Evolutionary conservation across 2,888 invertebrate genomes (phyloP).

Genomic region (Philonicus albiceps): DNA sequence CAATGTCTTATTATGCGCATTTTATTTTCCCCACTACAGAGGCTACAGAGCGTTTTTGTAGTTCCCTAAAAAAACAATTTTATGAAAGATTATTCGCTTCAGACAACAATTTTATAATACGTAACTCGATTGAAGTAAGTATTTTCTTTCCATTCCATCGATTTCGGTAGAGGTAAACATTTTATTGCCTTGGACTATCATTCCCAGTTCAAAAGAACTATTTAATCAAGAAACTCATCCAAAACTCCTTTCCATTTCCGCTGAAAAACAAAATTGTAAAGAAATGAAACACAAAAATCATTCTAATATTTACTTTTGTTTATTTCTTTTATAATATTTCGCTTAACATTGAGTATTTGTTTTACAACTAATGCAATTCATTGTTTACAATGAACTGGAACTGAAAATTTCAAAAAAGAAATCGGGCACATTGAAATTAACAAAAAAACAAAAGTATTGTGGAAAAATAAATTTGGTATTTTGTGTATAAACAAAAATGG

Average conservation of each 20-base stretch:
- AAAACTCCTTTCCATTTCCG: neutral
- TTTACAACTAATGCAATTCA: constrained; percentile 32
- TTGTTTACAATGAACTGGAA: constrained; percentile 1
- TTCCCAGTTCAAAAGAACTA: no score
- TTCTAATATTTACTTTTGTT: constrained; percentile 11
- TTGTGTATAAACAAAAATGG: neutral
- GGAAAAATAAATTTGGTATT: neutral
- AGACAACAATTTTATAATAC: no score
- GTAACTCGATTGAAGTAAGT: no score
- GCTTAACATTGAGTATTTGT: constrained; percentile 27
- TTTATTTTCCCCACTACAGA: no score
- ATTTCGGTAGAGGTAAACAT: no score
- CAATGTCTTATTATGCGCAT: no score
- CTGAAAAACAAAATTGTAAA: neutral
- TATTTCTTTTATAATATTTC: constrained; percentile 23
- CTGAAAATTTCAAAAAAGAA: neutral
- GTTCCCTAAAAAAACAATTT: no score
- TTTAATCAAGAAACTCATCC: neutral
- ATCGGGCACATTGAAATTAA: neutral
- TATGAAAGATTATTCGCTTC: no score
- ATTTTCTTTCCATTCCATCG: no score
- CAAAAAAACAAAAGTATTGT: neutral
- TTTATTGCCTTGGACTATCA: no score
- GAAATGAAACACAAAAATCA: neutral
- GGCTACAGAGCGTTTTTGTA: no score